Evolutionary conservation across 2,113 vertebrate species (phyloP).

Genomic region (Anas platyrhynchos): DNA sequence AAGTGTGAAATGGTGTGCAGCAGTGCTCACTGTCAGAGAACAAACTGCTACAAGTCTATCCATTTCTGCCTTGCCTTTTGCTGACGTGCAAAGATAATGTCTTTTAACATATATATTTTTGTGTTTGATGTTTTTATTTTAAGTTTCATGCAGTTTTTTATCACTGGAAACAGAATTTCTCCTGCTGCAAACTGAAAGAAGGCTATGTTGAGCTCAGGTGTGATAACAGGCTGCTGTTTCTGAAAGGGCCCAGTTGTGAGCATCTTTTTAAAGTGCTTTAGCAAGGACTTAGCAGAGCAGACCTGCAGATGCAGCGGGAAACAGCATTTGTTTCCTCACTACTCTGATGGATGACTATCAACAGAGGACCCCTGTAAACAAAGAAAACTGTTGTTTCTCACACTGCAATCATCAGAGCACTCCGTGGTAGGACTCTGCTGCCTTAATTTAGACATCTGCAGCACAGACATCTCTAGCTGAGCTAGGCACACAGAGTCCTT

Average conservation of each 20-base stretch:
- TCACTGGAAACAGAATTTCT: background rate
- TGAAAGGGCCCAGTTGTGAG: background rate
- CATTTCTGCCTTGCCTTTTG: background rate
- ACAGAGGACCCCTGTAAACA: background rate
- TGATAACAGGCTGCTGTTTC: background rate
- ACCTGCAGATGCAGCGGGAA: background rate
- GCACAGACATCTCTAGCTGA: background rate
- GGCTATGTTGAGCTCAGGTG: background rate
- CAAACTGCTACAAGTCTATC: background rate
- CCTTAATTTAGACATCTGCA: slow-evolving; percentile 29
- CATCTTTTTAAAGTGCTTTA: background rate
- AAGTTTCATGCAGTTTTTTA: background rate
- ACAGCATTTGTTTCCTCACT: background rate
- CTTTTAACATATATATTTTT: background rate
- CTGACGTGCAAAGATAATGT: background rate
- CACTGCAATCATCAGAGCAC: background rate
- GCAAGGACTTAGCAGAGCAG: background rate
- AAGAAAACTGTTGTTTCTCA: background rate
- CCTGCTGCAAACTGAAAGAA: background rate
- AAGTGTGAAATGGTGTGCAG: background rate
- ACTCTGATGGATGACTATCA: background rate
- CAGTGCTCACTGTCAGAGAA: background rate
- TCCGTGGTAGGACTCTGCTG: background rate
- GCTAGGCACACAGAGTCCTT: background rate
- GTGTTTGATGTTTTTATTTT: background rate